Percentiles rank a stretch among this genome's conserved stretches.
Conservation (phyloP, 2,113 vertebrate species). For the Rhizomys pruinosus region DNA sequence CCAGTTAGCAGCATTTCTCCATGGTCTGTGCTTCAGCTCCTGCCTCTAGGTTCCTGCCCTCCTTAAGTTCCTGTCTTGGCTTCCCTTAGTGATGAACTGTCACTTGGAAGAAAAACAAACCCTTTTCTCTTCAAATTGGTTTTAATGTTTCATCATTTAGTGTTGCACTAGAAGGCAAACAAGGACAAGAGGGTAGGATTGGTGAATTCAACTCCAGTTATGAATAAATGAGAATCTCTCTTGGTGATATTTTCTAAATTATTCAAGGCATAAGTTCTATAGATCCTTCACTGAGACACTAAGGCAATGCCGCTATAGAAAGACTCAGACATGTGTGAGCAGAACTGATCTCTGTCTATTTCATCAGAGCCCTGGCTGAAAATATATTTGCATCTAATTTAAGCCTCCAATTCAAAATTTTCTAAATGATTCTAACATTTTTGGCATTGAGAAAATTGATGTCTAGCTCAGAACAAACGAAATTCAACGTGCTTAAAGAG, state of each 20-base stretch:
- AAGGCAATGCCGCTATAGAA: neutral
- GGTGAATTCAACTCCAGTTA: too few species aligned
- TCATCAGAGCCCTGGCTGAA: neutral
- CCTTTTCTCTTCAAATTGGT: too few species aligned
- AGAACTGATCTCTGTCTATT: neutral
- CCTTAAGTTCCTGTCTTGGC: too few species aligned
- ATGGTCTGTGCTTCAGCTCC: too few species aligned
- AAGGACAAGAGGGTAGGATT: too few species aligned
- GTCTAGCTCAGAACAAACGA: neutral
- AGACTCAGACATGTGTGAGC: neutral
- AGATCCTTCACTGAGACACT: neutral
- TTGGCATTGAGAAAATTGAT: neutral
- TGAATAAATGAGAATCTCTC: neutral
- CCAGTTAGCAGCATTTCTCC: too few species aligned
- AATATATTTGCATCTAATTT: neutral
- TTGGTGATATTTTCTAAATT: neutral
- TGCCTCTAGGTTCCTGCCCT: too few species aligned
- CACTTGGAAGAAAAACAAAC: too few species aligned
- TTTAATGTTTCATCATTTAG: too few species aligned
- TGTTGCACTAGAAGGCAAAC: too few species aligned
- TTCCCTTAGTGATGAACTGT: too few species aligned
- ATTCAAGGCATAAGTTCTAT: accelerated
- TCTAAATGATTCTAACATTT: neutral
- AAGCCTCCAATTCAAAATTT: neutral
- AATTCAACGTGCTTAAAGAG: neutral